Conservation (phyloP, 2,797 vertebrate genomes). For the Oreortyx pictus region DNA sequence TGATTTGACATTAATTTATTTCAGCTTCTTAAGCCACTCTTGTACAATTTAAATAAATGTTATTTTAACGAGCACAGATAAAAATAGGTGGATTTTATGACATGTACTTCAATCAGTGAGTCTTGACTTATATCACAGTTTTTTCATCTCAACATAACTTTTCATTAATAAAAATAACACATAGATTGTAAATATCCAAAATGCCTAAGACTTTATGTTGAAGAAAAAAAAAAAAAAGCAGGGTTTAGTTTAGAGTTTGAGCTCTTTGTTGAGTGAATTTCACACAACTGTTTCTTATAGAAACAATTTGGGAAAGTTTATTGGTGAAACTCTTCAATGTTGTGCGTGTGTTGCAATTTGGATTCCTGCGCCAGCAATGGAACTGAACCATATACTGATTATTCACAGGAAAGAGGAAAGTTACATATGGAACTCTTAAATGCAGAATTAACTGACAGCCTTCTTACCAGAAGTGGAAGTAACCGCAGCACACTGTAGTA, state of each 20-base stretch:
- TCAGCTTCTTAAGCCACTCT: slow-evolving; percentile 22
- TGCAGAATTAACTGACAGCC: neutral
- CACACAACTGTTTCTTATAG: neutral
- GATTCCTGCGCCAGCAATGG: neutral
- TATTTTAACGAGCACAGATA: slow-evolving; percentile 43
- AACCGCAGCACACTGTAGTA: neutral
- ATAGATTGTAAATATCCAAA: neutral
- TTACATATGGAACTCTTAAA: neutral
- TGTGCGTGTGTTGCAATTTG: neutral
- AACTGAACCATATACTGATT: neutral
- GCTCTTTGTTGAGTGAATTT: neutral
- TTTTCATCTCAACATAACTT: neutral
- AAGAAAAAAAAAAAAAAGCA: neutral
- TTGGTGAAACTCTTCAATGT: neutral
- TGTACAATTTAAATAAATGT: slow-evolving; percentile 38
- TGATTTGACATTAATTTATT: slow-evolving; percentile 28
- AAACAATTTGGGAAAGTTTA: neutral
- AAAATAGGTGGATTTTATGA: neutral
- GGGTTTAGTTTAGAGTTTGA: neutral
- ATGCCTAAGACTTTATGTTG: neutral
- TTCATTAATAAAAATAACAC: neutral
- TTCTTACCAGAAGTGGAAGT: neutral
- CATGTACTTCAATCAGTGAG: neutral
- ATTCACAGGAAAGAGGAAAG: neutral
- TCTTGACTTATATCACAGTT: neutral